Evolutionary conservation across 2,113 vertebrate species (phyloP).

Genomic region (Arenaria interpres): DNA sequence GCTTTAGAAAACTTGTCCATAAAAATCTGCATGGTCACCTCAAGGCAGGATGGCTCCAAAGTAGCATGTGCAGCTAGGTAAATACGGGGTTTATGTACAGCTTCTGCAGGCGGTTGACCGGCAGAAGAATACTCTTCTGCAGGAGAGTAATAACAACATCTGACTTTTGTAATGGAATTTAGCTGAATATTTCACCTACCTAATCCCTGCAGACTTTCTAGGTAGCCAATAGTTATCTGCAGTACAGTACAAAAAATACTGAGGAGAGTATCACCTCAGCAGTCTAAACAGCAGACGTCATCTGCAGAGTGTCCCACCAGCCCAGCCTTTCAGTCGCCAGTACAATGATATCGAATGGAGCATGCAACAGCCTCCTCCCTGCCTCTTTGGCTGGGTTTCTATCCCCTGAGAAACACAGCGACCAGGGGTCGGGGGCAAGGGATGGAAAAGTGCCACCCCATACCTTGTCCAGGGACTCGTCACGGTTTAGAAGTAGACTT

Average conservation of each 20-base stretch:
- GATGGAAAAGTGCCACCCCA: not conserved
- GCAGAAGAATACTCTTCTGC: not conserved
- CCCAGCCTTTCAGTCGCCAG: not conserved
- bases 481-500: not conserved
- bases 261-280: not conserved
- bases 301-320: not conserved
- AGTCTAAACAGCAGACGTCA: not conserved
- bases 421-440: rapidly evolving
- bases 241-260: not conserved
- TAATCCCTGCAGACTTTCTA: not conserved
- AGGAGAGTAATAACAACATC: not conserved
- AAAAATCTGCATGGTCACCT: not conserved
- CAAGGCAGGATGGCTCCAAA: not conserved
- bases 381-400: not conserved
- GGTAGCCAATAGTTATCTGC: not conserved
- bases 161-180: not conserved
- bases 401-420: not conserved
- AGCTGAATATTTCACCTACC: not conserved
- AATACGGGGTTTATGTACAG: not conserved
- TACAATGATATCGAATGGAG: not conserved
- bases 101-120: not conserved
- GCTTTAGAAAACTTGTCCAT: not conserved
- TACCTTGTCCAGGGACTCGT: not conserved
- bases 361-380: not conserved
- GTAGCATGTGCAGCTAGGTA: not conserved